Conservation (phyloP, 2,888 invertebrate species). For the Celastrina argiolus region DNA sequence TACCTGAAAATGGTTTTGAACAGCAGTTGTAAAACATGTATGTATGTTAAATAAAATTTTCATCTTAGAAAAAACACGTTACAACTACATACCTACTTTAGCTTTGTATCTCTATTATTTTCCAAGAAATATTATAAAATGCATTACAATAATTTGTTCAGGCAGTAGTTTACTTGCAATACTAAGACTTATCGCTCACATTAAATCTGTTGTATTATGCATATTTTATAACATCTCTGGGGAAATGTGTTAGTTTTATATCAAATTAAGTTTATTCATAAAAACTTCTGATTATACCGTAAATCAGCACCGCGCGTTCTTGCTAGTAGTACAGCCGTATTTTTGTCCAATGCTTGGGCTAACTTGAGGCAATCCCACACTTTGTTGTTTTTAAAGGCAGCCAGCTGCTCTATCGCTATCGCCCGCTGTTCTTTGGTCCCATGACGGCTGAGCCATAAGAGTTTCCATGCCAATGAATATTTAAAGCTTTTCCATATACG, state of each 20-base stretch:
- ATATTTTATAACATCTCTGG: no score
- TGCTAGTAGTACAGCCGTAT: slow-evolving; percentile 87
- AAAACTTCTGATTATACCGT: slow-evolving; percentile 61
- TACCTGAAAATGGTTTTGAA: background rate
- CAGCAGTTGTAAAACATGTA: background rate
- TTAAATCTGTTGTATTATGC: no score
- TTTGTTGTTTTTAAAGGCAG: slow-evolving; percentile 81
- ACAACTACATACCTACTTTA: no score
- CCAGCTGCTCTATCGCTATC: slow-evolving; percentile 81
- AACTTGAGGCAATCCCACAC: slow-evolving; percentile 84
- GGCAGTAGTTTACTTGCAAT: no score
- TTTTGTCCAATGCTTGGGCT: slow-evolving; percentile 87
- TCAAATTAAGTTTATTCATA: no score
- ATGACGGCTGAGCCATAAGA: slow-evolving; percentile 81
- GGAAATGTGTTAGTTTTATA: no score
- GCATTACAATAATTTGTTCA: no score
- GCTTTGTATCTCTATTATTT: no score
- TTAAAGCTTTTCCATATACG: slow-evolving; percentile 80
- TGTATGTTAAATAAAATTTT: no score
- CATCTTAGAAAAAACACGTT: no score
- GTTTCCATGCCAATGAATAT: slow-evolving; percentile 81
- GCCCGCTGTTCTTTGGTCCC: slow-evolving; percentile 80
- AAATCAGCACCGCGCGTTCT: slow-evolving; percentile 82
- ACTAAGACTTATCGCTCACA: no score
- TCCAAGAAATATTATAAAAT: no score